Conservation (phyloP, 2,797 vertebrate genomes). For the Enteromius treurensis region DNA sequence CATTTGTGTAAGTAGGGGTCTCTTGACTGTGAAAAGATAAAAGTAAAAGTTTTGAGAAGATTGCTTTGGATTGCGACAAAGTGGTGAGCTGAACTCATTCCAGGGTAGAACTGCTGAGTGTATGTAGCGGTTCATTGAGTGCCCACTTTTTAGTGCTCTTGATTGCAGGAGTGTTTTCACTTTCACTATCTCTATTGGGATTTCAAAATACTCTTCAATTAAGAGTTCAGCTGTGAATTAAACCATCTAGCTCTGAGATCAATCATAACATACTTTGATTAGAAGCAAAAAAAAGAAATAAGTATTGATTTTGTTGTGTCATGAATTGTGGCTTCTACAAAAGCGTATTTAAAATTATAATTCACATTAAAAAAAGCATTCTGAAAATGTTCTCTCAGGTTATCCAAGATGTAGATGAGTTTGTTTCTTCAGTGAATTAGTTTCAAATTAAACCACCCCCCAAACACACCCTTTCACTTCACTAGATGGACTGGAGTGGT, state of each 20-base stretch:
- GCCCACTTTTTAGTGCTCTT: not conserved
- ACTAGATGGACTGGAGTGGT: not conserved
- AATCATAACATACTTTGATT: not conserved
- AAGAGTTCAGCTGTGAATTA: not conserved
- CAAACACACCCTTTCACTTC: not conserved
- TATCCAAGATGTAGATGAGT: not conserved
- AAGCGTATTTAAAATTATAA: not conserved
- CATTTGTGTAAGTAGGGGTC: slow-evolving; percentile 7
- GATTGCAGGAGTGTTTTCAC: not conserved
- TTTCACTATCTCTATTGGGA: not conserved
- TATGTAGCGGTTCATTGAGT: not conserved
- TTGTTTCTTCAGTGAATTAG: not conserved
- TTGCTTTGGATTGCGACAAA: not conserved
- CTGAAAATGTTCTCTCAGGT: not conserved
- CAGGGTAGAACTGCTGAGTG: slow-evolving; percentile 6
- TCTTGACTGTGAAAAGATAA: not conserved
- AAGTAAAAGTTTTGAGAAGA: not conserved
- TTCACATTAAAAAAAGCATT: not conserved
- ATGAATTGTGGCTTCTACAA: not conserved
- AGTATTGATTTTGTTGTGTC: not conserved
- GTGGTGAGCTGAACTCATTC: slow-evolving; percentile 26
- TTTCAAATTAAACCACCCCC: not conserved
- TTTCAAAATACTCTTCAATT: not conserved
- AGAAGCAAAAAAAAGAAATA: not conserved
- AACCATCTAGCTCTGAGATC: not conserved